Evolutionary conservation across 2,113 vertebrate genomes (phyloP).

Genomic region (Canis aureus): DNA sequence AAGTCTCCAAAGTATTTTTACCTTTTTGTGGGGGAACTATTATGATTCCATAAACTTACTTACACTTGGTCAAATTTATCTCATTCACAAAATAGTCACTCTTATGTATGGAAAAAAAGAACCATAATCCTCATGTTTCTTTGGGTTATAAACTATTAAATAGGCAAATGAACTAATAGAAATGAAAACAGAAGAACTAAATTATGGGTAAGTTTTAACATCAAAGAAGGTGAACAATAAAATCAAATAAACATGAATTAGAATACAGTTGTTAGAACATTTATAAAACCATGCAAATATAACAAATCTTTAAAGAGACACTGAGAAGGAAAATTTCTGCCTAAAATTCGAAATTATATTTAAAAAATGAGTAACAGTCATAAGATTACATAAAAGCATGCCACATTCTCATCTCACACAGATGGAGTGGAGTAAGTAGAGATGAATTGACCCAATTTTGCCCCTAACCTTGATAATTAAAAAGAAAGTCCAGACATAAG

Average conservation of each 20-base stretch:
- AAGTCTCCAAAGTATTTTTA: not conserved
- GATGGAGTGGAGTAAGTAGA: not conserved
- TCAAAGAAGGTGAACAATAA: not conserved
- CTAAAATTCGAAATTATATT: conserved; percentile 6
- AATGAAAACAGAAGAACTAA: not conserved
- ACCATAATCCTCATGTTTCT: not conserved
- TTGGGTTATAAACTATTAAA: not conserved
- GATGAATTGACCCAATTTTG: not conserved
- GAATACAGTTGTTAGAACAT: not conserved
- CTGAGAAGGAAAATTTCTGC: not conserved
- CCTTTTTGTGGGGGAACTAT: not conserved
- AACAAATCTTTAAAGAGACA: not conserved
- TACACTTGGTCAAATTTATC: not conserved
- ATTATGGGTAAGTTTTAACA: not conserved
- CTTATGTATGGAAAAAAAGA: not conserved
- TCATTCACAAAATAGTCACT: not conserved
- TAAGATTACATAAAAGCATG: not conserved
- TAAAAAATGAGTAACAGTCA: not conserved
- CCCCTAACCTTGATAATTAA: not conserved
- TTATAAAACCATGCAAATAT: not conserved
- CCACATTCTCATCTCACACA: not conserved
- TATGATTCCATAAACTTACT: not conserved
- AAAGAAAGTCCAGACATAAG: not conserved
- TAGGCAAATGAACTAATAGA: not conserved
- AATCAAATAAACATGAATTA: not conserved